These are phyloP conservation scores for Sympetrum striolatum DNA, from an alignment of 2,888 invertebrate species.

Conservation along the genomic window DNA sequence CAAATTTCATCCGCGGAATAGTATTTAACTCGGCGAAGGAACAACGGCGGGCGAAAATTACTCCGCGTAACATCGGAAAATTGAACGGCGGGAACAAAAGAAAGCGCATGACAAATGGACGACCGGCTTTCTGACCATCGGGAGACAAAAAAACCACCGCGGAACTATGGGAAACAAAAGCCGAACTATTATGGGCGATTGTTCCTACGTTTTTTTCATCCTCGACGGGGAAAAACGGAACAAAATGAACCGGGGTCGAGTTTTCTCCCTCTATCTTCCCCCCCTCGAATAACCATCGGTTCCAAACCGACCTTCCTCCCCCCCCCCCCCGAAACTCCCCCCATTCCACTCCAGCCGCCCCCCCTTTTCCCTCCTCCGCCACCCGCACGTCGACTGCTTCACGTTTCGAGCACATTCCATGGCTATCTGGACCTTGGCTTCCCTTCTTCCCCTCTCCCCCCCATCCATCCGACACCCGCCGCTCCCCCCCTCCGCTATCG, in stretches of 20 bases:
- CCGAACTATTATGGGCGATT: not conserved
- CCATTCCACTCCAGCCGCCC: not conserved
- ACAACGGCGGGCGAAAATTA: not conserved
- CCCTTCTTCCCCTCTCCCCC: not conserved
- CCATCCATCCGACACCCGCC: not conserved
- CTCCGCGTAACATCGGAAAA: not conserved
- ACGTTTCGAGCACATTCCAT: conserved; percentile 44
- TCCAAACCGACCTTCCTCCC: not conserved
- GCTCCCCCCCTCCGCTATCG: not conserved
- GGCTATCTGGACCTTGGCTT: conserved; percentile 43
- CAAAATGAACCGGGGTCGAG: not conserved
- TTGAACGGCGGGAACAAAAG: not conserved
- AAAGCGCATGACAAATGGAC: not conserved
- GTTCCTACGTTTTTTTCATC: not conserved
- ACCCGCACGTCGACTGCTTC: conserved; percentile 37
- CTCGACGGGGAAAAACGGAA: not conserved
- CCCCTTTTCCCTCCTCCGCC: not conserved
- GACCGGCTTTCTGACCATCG: not conserved
- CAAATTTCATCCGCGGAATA: not conserved
- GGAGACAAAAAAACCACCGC: not conserved
- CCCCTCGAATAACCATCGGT: not conserved
- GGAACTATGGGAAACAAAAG: not conserved
- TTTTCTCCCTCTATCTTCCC: not conserved
- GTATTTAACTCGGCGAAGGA: not conserved
- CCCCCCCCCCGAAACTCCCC: not conserved